Evolutionary conservation across 2,113 vertebrate genomes (phyloP), one percentile per base, ranked within the genome.

Genomic region (Nerophis lumbriciformis): DNA sequence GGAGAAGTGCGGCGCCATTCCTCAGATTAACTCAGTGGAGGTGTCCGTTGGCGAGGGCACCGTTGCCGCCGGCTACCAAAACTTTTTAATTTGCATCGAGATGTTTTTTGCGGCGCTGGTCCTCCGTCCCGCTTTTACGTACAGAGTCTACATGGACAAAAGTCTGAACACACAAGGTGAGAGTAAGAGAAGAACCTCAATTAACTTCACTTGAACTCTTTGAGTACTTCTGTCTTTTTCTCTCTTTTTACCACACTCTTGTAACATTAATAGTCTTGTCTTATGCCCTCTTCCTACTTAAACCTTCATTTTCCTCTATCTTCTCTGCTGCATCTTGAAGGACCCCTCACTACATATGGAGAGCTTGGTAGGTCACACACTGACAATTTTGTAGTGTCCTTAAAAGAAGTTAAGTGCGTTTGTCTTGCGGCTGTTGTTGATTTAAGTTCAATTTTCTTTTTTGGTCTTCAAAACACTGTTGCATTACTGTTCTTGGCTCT

Each of bases 1-100:
- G 83, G 96, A 99, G 71, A 99, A 97, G 82, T 96, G 94, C 1
- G 95, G 97, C 13, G 93, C 96, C 77, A 98, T 98, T 77, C 97
- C 97, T 59, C 93, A 94, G 88, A 98, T 98, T 51, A 91, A 91
- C 65, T 97, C 94, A 0, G 84, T 87, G 58, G 90, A 80, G 0
- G 93, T 98, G 81, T 93, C 93, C 0, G 93, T 98, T 21, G 97
- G 96, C 0, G 94, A 98, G 77, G 96, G 96, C 49, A 98, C 97
- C 0, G 95, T 99, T 6, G 96, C 97, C 0, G 95, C 96, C 0
- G 97, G 96, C 2, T 98, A 98, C 80, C 97, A 98, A 90, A 96
- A 99, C 90, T 98, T 99, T 68, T 97, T 99, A 79, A 97, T 97
- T 63, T 99, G 96, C 1, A 88, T 99, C 51, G 95, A 98, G 90